Conservation (phyloP, 2,888 invertebrate species). For the Pristionchus japonicus region DNA sequence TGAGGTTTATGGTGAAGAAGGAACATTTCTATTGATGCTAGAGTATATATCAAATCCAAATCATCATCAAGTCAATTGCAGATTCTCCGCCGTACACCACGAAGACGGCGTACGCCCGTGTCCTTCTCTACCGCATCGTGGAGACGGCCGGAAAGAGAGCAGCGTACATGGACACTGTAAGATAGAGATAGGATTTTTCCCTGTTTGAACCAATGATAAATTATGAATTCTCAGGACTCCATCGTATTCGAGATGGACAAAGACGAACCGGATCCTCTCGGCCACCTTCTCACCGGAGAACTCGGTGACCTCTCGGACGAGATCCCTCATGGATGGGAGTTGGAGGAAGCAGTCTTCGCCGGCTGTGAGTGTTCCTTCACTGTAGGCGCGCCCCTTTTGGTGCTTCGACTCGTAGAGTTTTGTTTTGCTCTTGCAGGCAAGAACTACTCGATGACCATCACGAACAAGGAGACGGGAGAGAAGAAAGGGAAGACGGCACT, state of each 20-base stretch:
- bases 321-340: neutral
- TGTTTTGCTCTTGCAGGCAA: neutral
- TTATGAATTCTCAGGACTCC: neutral
- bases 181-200: neutral
- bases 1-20: neutral
- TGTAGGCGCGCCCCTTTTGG: no score
- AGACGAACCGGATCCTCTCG: neutral
- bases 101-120: neutral
- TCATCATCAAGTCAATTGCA: no score
- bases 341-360: neutral
- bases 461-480: neutral
- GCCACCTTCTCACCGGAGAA: neutral
- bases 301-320: neutral
- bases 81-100: slow-evolving; percentile 4
- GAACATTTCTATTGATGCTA: neutral
- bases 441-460: neutral
- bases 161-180: slow-evolving; percentile 5
- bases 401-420: neutral
- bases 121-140: neutral
- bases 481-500: neutral
- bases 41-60: neutral
- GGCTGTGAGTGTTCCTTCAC: neutral
- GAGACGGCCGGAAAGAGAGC: neutral
- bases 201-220: neutral
- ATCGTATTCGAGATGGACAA: slow-evolving; percentile 3